Percentiles rank a stretch among this genome's conserved stretches.
Conservation (phyloP, 1,140 invertebrate species). For the Tetraneura akinire region DNA sequence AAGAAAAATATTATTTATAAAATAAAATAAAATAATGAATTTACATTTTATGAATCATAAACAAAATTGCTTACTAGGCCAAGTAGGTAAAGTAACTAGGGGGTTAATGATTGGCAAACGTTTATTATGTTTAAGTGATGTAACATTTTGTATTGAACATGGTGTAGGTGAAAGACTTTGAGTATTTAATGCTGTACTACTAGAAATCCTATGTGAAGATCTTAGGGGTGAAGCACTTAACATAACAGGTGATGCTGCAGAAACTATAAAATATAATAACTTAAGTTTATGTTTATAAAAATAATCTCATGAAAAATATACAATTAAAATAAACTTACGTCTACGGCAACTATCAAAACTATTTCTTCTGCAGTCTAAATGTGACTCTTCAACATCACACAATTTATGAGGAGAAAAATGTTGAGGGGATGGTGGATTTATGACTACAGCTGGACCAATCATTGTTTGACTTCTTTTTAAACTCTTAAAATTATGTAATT, state of each 20-base stretch:
- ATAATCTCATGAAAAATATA: neutral
- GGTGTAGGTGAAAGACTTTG: conserved; percentile 50
- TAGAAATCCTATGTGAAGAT: conserved; percentile 55
- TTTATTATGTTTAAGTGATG: conserved; percentile 63
- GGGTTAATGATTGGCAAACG: conserved; percentile 87
- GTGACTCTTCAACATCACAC: conserved; percentile 35
- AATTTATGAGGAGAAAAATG: conserved; percentile 52
- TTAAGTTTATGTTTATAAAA: neutral
- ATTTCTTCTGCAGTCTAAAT: conserved; percentile 54
- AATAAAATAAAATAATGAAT: neutral
- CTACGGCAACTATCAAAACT: conserved; percentile 57
- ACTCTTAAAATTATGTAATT: conserved; percentile 53
- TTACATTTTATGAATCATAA: neutral
- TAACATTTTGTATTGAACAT: conserved; percentile 50
- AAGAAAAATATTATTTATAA: conserved; percentile 12
- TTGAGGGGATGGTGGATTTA: conserved; percentile 70
- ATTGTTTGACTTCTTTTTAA: conserved; percentile 54
- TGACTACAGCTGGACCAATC: conserved; percentile 61
- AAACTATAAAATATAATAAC: conserved; percentile 54
- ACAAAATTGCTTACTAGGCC: conserved; percentile 72
- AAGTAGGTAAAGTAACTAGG: conserved; percentile 78
- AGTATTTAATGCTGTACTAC: conserved; percentile 51
- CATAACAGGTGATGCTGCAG: conserved; percentile 58
- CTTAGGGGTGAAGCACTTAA: conserved; percentile 56
- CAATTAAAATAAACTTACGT: conserved; percentile 6